Percentiles rank a stretch among this genome's conserved stretches.
phyloP scores from a whole-genome alignment of 2,797 vertebrate genomes.

The Pelochelys cantorii region DNA sequence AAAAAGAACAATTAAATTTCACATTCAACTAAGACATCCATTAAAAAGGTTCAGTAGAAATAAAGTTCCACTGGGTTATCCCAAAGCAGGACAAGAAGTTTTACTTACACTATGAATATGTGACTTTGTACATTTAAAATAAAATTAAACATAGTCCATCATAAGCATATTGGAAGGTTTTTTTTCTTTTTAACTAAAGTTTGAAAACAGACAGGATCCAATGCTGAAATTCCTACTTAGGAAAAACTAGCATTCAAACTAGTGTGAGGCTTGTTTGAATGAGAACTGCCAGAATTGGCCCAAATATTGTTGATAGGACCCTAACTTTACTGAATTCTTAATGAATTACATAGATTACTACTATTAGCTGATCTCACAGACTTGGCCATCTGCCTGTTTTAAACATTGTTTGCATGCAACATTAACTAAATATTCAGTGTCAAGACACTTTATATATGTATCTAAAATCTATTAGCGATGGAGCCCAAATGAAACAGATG shows the following conservation, averaged over 20 bases:
- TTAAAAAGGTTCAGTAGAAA: not conserved
- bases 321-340: not conserved
- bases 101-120: not conserved
- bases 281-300: not conserved
- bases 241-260: not conserved
- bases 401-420: not conserved
- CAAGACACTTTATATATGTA: not conserved
- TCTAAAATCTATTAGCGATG: not conserved
- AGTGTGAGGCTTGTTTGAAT: not conserved
- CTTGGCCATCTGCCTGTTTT: not conserved
- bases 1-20: not conserved
- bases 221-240: not conserved
- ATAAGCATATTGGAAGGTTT: not conserved
- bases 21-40: not conserved
- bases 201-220: not conserved
- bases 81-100: not conserved
- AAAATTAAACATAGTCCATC: not conserved
- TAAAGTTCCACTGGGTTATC: not conserved
- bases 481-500: not conserved
- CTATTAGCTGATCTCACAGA: not conserved
- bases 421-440: not conserved
- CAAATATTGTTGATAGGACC: fast-evolving
- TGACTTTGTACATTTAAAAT: not conserved
- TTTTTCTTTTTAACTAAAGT: not conserved
- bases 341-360: not conserved